These are phyloP conservation scores for Drosophila anomalata DNA, from an alignment of 2,888 invertebrate genomes.

Conservation along the genomic window DNA sequence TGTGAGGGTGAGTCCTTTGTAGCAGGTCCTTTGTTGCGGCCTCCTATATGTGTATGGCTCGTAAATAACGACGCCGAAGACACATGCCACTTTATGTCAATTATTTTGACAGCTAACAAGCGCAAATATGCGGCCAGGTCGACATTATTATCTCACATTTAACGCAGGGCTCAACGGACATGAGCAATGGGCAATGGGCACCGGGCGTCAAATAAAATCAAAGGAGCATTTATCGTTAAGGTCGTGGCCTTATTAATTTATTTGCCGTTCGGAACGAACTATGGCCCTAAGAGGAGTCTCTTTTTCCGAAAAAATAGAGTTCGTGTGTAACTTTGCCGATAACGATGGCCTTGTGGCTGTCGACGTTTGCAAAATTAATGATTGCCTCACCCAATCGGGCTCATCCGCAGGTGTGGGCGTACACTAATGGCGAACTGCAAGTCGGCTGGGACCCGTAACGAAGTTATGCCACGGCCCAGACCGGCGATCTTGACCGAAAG, in stretches of 20 bases:
- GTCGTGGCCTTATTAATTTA: neutral
- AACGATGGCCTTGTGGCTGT: neutral
- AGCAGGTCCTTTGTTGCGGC: slow-evolving; percentile 16
- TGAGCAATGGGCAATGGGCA: slow-evolving; percentile 6
- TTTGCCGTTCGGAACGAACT: neutral
- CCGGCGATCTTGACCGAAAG: slow-evolving; percentile 22
- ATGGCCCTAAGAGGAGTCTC: neutral
- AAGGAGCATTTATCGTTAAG: neutral
- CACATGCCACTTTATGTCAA: slow-evolving; percentile 77
- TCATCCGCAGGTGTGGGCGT: slow-evolving; percentile 24
- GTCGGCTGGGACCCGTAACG: slow-evolving; percentile 41
- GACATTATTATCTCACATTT: slow-evolving; percentile 56
- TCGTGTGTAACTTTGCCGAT: neutral
- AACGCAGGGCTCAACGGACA: slow-evolving; percentile 25
- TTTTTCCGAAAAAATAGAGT: neutral
- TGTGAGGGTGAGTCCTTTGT: slow-evolving; percentile 24
- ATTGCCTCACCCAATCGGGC: slow-evolving; percentile 25
- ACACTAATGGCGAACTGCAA: slow-evolving; percentile 15
- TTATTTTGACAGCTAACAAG: slow-evolving; percentile 78
- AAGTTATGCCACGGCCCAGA: slow-evolving; percentile 51
- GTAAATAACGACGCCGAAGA: slow-evolving; percentile 70
- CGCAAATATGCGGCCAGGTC: slow-evolving; percentile 64
- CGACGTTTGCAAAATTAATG: slow-evolving; percentile 45
- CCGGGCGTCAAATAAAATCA: slow-evolving; percentile 15
- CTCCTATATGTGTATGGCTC: slow-evolving; percentile 45